Base-by-base conservation (phyloP, 2,113 vertebrate species). In the Nycticorax nycticorax region DNA sequence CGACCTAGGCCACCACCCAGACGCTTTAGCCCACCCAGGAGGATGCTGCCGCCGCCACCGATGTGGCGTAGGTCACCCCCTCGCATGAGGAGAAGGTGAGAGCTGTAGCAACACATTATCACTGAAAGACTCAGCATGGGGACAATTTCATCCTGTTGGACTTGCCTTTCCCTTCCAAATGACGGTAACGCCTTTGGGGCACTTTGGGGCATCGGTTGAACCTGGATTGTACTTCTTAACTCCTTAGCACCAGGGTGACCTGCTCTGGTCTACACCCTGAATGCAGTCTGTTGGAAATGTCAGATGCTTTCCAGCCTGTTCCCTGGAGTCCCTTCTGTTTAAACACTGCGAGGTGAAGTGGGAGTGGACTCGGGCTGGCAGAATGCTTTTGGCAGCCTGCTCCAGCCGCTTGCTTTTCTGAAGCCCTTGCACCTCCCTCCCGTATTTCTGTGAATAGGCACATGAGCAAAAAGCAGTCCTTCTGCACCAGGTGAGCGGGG, bases 11-110 rank as follows among this genome's bases (percentile, higher is more conserved):
- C 98, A 0, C 98, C 98, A 9, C 99, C 99, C 20, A 94, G 99
- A 57, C 96, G 99, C 47, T 99, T 99, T 10, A 99, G 99, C 47
- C 99, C 99, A 4, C 99, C 99, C 56, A 97, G 99, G 96, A 98
- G 98, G 96, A 99, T 99, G 99, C 98, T 99, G 26, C 99, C 99
- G 0, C 99, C 99, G 0, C 99, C 99, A 1, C 99, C 99, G 0
- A 99, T 99, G 99, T 99, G 99, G 99, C 98, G 99, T 30, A 98
- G 99, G 52, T 99, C 99, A 3, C 99, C 99, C 1, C 99, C 99
- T 33, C 99, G 99, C 41, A 99, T 99, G 99, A 98, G 99, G 92
- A 99, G 99, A 96, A 98, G 99, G 99, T 99, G 60, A 95, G 95
- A 80, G 74, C 69, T 88, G 26, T 39, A n/a, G 41, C 48, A 41